Evolutionary conservation across 30 jellyfish, hydroid and myxozoan genomes (phyloP).

Genomic region (Turritopsis rubra): DNA sequence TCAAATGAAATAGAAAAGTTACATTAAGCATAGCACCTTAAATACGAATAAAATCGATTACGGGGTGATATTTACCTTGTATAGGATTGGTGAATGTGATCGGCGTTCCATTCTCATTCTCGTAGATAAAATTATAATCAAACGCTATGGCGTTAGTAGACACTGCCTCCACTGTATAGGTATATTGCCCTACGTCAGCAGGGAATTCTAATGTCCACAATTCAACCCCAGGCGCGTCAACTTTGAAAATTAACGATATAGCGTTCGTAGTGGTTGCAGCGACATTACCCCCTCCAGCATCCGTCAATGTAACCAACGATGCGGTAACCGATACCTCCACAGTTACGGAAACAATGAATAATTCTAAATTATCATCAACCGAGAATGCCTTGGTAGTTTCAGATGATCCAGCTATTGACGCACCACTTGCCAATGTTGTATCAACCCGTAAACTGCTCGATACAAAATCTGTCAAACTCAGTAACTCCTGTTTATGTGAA

Average conservation of each 20-base stretch:
- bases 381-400: not conserved
- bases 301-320: not conserved
- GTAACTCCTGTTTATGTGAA: too few relatives aligned
- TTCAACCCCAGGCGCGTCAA: not conserved
- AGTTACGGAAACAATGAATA: not conserved
- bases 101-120: not conserved
- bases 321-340: not conserved
- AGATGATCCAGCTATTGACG: not conserved
- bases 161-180: not conserved
- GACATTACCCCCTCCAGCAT: not conserved
- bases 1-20: not conserved
- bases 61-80: not conserved
- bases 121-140: not conserved
- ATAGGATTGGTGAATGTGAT: slow-evolving; percentile 4
- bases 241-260: not conserved
- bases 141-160: slow-evolving; percentile 7
- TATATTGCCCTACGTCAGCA: not conserved
- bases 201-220: not conserved
- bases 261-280: not conserved
- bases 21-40: not conserved
- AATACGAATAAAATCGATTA: not conserved
- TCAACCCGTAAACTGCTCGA: slow-evolving; percentile 3
- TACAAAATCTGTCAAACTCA: not conserved
- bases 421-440: not conserved
- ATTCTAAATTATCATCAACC: not conserved